Percentiles rank a stretch among this genome's conserved stretches.
phyloP scores from a whole-genome alignment of 2,888 invertebrate genomes.

The Busseola fusca region DNA sequence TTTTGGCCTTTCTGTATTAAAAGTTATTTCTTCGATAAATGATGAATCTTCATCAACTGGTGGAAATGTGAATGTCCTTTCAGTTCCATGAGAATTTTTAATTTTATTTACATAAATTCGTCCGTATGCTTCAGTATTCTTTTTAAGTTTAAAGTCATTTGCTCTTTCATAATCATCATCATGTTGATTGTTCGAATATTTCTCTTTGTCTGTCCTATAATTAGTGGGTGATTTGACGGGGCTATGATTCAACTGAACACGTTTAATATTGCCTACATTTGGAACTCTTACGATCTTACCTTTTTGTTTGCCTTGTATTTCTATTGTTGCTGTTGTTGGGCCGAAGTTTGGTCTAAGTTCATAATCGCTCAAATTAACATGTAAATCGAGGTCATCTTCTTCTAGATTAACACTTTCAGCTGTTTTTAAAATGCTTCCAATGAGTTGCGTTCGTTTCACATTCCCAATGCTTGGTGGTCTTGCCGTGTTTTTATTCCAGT shows the following conservation, averaged over 20 bases:
- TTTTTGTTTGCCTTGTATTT: slow-evolving; percentile 31
- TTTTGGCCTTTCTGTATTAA: slow-evolving; percentile 22
- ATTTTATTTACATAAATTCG: slow-evolving; percentile 45
- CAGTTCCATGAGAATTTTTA: slow-evolving; percentile 24
- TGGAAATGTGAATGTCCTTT: slow-evolving; percentile 24
- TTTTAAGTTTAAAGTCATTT: slow-evolving; percentile 14
- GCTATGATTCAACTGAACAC: slow-evolving; percentile 65
- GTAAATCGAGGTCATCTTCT: slow-evolving; percentile 31
- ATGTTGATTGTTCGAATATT: slow-evolving; percentile 8
- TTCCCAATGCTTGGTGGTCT: slow-evolving; percentile 27
- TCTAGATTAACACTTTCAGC: slow-evolving; percentile 17
- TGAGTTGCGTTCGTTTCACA: slow-evolving; percentile 28
- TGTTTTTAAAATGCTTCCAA: slow-evolving; percentile 13
- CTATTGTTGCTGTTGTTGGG: slow-evolving; percentile 14
- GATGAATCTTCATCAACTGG: slow-evolving; percentile 13
- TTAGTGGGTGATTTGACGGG: slow-evolving; percentile 68
- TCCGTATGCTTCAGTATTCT: slow-evolving; percentile 17
- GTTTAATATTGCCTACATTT: slow-evolving; percentile 69
- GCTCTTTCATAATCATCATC: slow-evolving; percentile 1
- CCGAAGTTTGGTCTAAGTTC: slow-evolving; percentile 22
- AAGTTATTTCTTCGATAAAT: slow-evolving; percentile 11
- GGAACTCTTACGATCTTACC: slow-evolving; percentile 70
- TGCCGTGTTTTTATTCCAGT: slow-evolving; percentile 49
- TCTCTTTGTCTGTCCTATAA: slow-evolving; percentile 27
- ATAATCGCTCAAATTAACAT: slow-evolving; percentile 31